phyloP scores from a whole-genome alignment of 1,140 invertebrate species.

The Leguminivora glycinivorella region DNA sequence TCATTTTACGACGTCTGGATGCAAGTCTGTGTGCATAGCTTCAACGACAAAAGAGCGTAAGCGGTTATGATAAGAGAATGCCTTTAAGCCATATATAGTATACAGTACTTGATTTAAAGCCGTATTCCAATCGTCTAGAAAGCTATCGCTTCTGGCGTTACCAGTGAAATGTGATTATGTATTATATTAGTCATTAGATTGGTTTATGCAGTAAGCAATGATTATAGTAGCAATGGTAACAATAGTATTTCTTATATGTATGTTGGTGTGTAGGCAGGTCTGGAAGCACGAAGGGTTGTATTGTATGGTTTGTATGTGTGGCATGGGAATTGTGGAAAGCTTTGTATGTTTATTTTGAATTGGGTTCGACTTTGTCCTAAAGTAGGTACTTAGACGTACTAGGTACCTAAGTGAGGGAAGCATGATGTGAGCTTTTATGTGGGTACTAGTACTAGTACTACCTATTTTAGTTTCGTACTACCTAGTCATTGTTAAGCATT shows the following conservation, averaged over 20 bases:
- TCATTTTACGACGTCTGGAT: conserved; percentile 61
- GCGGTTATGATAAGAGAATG: neutral
- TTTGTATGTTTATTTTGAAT: neutral
- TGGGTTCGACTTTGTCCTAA: neutral
- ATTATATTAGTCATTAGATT: neutral
- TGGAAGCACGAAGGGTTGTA: neutral
- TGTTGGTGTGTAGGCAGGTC: neutral
- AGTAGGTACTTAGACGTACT: neutral
- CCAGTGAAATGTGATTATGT: neutral
- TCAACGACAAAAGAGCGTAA: neutral
- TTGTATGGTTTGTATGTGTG: neutral
- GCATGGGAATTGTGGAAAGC: neutral
- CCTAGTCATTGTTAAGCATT: too few species aligned
- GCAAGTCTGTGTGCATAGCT: conserved; percentile 39
- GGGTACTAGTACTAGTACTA: too few species aligned
- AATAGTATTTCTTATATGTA: neutral
- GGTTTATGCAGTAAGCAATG: neutral
- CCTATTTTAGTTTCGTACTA: too few species aligned
- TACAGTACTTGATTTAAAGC: neutral
- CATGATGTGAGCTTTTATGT: too few species aligned
- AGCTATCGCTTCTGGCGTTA: neutral
- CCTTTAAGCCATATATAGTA: neutral
- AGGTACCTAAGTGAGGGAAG: too few species aligned
- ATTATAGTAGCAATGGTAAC: neutral
- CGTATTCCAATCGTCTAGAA: neutral